Conservation (phyloP, 2,888 invertebrate species). For the Zaprionus bogoriensis region DNA sequence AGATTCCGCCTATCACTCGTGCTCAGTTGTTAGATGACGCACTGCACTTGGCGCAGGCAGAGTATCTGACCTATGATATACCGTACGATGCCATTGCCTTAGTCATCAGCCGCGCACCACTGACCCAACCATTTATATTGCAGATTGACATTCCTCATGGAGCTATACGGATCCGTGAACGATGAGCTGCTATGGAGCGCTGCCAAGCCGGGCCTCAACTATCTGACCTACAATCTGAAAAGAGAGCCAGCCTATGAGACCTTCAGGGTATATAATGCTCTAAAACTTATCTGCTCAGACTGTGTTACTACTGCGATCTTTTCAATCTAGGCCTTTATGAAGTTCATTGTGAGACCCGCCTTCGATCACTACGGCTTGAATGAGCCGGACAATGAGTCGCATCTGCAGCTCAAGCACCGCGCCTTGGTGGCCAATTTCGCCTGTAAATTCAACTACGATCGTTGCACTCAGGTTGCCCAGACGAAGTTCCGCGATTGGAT, state of each 20-base stretch:
- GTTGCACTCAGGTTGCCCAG: slow-evolving; percentile 84
- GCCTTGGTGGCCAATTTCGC: slow-evolving; percentile 84
- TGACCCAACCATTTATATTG: neutral
- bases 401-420: slow-evolving; percentile 84
- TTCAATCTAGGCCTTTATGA: slow-evolving; percentile 80
- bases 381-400: slow-evolving; percentile 84
- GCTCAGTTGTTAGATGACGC: slow-evolving; percentile 89
- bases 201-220: slow-evolving; percentile 85
- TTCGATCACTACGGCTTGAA: slow-evolving; percentile 83
- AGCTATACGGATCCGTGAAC: slow-evolving; percentile 83
- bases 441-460: slow-evolving; percentile 84
- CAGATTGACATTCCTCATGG: slow-evolving; percentile 83
- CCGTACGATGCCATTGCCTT: slow-evolving; percentile 73
- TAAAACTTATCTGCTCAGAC: no score
- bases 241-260: slow-evolving; percentile 85
- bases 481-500: slow-evolving; percentile 84
- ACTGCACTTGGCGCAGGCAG: slow-evolving; percentile 85
- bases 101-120: neutral
- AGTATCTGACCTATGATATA: slow-evolving; percentile 85
- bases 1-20: slow-evolving; percentile 85
- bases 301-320: no score
- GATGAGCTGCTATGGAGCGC: slow-evolving; percentile 86
- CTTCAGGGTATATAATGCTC: slow-evolving; percentile 84
- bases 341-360: slow-evolving; percentile 82
- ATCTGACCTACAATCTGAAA: slow-evolving; percentile 85